These are phyloP conservation scores for Magallana nippona DNA, from an alignment of 2,888 invertebrate genomes.

Conservation along the genomic window DNA sequence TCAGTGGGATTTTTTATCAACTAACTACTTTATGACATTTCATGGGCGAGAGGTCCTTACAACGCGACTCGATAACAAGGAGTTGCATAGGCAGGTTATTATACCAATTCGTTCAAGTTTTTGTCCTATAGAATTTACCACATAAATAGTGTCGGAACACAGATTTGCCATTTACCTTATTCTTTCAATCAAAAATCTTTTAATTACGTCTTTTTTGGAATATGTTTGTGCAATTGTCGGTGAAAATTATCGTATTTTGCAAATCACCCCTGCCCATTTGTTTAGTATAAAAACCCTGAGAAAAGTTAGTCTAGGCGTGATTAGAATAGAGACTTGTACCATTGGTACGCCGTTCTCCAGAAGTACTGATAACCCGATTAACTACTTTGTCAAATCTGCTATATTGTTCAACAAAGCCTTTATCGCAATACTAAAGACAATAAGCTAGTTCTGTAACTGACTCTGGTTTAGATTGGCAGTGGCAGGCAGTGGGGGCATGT, in stretches of 20 bases:
- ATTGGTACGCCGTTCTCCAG: too few relatives aligned
- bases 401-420: too few relatives aligned
- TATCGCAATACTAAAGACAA: too few relatives aligned
- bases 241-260: constrained; percentile 10
- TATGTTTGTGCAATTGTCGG: constrained; percentile 5
- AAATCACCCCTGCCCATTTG: not conserved
- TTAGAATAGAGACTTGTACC: too few relatives aligned
- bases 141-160: not conserved
- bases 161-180: not conserved
- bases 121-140: not conserved
- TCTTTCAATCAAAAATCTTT: constrained; percentile 1
- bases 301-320: too few relatives aligned
- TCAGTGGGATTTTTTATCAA: not conserved
- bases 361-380: too few relatives aligned
- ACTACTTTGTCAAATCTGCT: too few relatives aligned
- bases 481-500: too few relatives aligned
- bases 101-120: not conserved
- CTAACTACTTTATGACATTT: constrained; percentile 20
- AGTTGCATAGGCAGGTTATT: not conserved
- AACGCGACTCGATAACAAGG: not conserved
- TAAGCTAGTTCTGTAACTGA: too few relatives aligned
- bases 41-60: constrained; percentile 14
- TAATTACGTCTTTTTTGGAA: not conserved
- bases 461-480: too few relatives aligned
- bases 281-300: not conserved